Evolutionary conservation across 2,888 invertebrate genomes (phyloP), one percentile per base, ranked within the genome.

Genomic region (Lumbricus terrestris): DNA sequence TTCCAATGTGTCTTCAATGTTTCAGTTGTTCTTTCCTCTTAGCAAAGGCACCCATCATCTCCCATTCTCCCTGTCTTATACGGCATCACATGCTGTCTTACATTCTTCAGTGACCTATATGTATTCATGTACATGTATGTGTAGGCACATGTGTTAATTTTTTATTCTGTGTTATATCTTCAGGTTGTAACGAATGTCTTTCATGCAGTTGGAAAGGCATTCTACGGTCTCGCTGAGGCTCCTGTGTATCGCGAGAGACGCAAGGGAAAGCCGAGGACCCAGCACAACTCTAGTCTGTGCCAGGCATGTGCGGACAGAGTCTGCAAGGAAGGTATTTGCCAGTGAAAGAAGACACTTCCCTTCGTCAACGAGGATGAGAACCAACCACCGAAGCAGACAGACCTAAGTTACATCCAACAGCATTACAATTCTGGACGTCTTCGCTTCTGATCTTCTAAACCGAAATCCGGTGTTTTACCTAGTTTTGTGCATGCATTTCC

Each of bases 271-370:
- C 95, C 95, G 8, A 92, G 95, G 38, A 95, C 94, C 90, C 95
- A 95, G 89, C 95, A 95, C 92, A 95, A 95, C 92, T 93, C 94
- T 8, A 94, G 94, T 34, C 93, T 95, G 47, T 95, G 95, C 92
- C 95, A 95, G 93, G 95, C 95, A 6, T 95, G 95, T 91, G 94
- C 94, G 90, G 95, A 95, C 91, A 95, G 95, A 18, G 90, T 91
- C 38, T 92, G 92, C 82, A 47, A 90, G 91, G 91, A 92, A 82
- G 47, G 89, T 6, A 54, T 35, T 33, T 54, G 29, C 47, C 34
- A 89, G 85, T 35, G 85, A 35, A 20, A 34, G 11, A 13, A 83
- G n/a, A 4, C 29, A 18, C 35, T 4, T 85, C n/a, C 23, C 33
- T 35, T 37, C 34, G 16, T 34, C 85, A 23, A 13, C 69, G 69